phyloP scores from a whole-genome alignment of 2,888 invertebrate genomes.

The Hemithea aestivaria region DNA sequence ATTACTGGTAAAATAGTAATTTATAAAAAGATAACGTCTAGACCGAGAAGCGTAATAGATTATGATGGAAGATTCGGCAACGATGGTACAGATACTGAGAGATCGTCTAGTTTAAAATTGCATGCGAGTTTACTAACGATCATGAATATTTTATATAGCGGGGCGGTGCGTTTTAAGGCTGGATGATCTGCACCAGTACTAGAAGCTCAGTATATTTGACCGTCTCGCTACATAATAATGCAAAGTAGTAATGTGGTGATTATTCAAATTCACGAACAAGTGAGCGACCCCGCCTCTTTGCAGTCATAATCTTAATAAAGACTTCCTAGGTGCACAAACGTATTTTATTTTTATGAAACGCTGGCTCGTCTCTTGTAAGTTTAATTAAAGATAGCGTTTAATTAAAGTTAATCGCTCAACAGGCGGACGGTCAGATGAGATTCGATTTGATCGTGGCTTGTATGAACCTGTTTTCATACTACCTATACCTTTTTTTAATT shows the following conservation, averaged over 20 bases:
- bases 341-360: constrained; percentile 67
- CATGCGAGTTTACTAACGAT: no score
- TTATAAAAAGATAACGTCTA: constrained; percentile 38
- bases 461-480: constrained; percentile 20
- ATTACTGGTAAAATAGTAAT: constrained; percentile 36
- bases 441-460: constrained; percentile 34
- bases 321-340: constrained; percentile 69
- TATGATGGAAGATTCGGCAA: constrained; percentile 37
- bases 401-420: constrained; percentile 65
- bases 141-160: no score
- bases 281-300: constrained; percentile 66
- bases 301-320: constrained; percentile 76
- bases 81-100: constrained; percentile 36
- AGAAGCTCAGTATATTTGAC: constrained; percentile 48
- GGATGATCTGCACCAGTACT: no score
- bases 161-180: no score
- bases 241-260: constrained; percentile 60
- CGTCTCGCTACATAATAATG: constrained; percentile 45
- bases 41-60: constrained; percentile 42
- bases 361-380: constrained; percentile 48
- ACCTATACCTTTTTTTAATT: no score
- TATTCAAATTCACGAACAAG: constrained; percentile 72
- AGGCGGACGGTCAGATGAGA: constrained; percentile 49
- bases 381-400: constrained; percentile 72
- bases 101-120: no score